Evolutionary conservation across 2,888 invertebrate genomes (phyloP), one percentile per base, ranked within the genome.

Genomic region (Diadromus collaris): DNA sequence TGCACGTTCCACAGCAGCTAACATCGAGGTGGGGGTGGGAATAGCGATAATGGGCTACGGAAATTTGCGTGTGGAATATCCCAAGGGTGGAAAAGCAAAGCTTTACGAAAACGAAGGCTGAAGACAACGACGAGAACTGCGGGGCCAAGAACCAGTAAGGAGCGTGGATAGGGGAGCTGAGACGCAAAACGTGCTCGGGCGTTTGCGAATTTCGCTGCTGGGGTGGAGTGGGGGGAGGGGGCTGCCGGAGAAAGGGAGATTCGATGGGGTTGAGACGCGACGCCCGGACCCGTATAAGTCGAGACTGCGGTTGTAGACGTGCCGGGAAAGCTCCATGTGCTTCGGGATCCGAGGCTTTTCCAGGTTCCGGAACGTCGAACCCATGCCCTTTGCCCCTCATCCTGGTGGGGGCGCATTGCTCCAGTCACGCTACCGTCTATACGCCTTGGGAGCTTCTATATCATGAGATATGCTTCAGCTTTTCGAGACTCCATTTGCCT

Each of bases 161-260:
- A 38, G 13, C 13, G 29, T 29, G 27, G 27, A 54, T 54, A 2
- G 54, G 5, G 27, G 54, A 54, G 2, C 54, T 71, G 70, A 72
- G 68, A 73, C 58, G 65, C 51, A 56, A 76, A 64, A 76, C 78
- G 73, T 73, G 78, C 73, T 63, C 46, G 48, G 54, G 78, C 68
- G 73, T 78, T 73, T 69, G 61, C 34, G 69, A 34, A 68, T 78
- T 78, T 51, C 61, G 54, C 67, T 51, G 63, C 54, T 16, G 27
- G 41, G n/a, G n/a, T n/a, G n/a, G n/a, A n/a, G n/a, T n/a, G n/a
- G n/a, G n/a, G n/a, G n/a, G n/a, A n/a, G n/a, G n/a, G 29, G 61
- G 64, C 34, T 32, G 54, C 13, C 58, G 67, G 38, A 4, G 38
- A 38, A 38, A 27, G 54, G 27, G 27, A 16, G 24, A 27, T 29